phyloP scores from a whole-genome alignment of 2,797 vertebrate genomes.

The Pipistrellus pygmaeus region DNA sequence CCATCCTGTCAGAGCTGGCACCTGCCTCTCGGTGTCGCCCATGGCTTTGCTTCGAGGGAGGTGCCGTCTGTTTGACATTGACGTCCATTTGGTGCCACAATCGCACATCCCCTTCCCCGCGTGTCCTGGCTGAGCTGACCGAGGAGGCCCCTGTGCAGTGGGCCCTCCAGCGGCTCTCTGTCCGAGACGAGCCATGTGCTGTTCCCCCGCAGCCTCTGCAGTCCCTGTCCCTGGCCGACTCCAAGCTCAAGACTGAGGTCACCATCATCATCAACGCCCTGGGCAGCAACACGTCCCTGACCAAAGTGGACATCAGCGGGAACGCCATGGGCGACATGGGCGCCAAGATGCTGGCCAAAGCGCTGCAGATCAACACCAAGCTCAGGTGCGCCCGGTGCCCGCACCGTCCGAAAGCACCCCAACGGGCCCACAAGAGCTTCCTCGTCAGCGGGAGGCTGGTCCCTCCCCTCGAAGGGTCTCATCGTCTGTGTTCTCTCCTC shows the following conservation, averaged over 20 bases:
- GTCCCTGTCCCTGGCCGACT: slow-evolving; percentile 97
- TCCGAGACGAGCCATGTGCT: neutral
- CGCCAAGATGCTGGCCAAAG: slow-evolving; percentile 98
- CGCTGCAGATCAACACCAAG: slow-evolving; percentile 98
- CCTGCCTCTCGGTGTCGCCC: too few species aligned
- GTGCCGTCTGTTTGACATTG: neutral
- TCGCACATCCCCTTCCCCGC: neutral
- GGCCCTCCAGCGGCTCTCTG: accelerated
- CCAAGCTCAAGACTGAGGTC: slow-evolving; percentile 96
- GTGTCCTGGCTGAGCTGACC: too few species aligned
- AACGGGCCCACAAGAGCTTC: too few species aligned
- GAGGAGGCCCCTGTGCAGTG: neutral
- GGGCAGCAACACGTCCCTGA: slow-evolving; percentile 97
- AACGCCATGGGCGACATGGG: slow-evolving; percentile 99
- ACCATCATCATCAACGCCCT: slow-evolving; percentile 97
- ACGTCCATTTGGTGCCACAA: neutral
- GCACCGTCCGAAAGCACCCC: neutral
- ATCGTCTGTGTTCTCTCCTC: slow-evolving; percentile 42
- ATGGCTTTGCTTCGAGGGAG: too few species aligned
- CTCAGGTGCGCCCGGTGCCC: slow-evolving; percentile 90
- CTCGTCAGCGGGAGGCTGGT: neutral
- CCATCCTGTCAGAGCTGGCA: too few species aligned
- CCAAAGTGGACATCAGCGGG: slow-evolving; percentile 97
- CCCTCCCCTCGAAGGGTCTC: neutral
- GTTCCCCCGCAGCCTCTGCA: slow-evolving; percentile 92